Evolutionary conservation across 2,113 vertebrate species (phyloP).

Genomic region (Procavia capensis): DNA sequence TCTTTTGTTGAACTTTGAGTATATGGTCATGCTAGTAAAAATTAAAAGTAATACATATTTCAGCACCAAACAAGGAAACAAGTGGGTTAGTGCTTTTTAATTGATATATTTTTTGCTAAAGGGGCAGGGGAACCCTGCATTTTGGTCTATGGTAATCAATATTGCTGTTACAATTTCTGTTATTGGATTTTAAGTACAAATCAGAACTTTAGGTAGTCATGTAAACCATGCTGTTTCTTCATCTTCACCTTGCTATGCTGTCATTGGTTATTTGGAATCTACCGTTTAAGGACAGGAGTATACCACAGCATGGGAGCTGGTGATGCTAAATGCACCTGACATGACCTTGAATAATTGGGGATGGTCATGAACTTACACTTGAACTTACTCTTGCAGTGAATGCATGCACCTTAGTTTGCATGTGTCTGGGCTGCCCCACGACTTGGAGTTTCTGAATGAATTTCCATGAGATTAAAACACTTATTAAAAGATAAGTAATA

Average conservation of each 20-base stretch:
- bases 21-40: not conserved
- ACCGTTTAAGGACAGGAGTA: not conserved
- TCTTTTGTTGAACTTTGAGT: not conserved
- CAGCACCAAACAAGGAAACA: not conserved
- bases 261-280: not conserved
- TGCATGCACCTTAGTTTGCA: not conserved
- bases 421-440: not conserved
- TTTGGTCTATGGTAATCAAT: not conserved
- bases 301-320: not conserved
- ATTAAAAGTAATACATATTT: slow-evolving; percentile 30
- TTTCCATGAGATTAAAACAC: not conserved
- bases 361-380: not conserved
- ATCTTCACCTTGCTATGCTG: not conserved
- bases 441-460: not conserved
- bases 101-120: not conserved
- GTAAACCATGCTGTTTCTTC: not conserved
- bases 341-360: not conserved
- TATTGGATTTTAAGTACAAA: not conserved
- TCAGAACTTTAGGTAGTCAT: not conserved
- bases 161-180: not conserved
- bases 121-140: not conserved
- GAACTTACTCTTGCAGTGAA: not conserved
- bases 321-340: not conserved
- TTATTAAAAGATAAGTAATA: not conserved
- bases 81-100: not conserved